Percentiles rank a stretch among this genome's conserved stretches.
phyloP scores from a whole-genome alignment of 2,113 vertebrate genomes.

The Anarhynchus alexandrinus region DNA sequence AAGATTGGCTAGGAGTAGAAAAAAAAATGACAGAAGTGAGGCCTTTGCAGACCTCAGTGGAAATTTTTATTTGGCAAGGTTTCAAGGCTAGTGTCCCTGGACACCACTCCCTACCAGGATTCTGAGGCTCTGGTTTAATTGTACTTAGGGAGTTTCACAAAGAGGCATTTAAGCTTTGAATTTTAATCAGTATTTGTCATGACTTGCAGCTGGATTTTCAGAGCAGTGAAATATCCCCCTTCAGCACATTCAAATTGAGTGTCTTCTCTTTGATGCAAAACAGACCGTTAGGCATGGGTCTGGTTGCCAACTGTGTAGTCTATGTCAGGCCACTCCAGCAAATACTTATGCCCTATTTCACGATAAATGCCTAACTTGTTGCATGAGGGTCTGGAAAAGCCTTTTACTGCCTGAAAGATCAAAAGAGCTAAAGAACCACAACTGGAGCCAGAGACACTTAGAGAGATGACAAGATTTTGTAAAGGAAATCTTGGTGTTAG shows the following conservation, averaged over 20 bases:
- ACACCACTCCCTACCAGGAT: constrained; percentile 70
- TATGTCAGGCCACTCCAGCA: background rate
- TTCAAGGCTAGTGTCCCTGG: constrained; percentile 70
- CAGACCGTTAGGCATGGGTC: background rate
- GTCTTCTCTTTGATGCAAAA: constrained; percentile 26
- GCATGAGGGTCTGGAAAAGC: background rate
- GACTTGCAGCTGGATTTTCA: constrained; percentile 47
- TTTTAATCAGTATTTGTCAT: constrained; percentile 40
- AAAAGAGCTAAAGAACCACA: constrained; percentile 1
- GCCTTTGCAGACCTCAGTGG: background rate
- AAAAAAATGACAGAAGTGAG: background rate
- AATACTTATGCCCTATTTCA: background rate
- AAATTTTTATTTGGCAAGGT: constrained; percentile 44
- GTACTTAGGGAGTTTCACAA: constrained; percentile 84
- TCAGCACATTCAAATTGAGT: background rate
- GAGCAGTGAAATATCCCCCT: constrained; percentile 26
- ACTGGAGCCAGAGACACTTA: background rate
- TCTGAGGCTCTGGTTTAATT: constrained; percentile 76
- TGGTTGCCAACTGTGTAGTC: background rate
- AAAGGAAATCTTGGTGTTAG: background rate
- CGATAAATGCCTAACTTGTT: background rate
- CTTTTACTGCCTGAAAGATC: constrained; percentile 13
- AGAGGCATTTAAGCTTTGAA: constrained; percentile 67
- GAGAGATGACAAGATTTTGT: background rate
- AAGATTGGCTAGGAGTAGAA: background rate